These are phyloP conservation scores for Megaleporinus macrocephalus DNA, from an alignment of 2,113 vertebrate species.

Conservation along the genomic window DNA sequence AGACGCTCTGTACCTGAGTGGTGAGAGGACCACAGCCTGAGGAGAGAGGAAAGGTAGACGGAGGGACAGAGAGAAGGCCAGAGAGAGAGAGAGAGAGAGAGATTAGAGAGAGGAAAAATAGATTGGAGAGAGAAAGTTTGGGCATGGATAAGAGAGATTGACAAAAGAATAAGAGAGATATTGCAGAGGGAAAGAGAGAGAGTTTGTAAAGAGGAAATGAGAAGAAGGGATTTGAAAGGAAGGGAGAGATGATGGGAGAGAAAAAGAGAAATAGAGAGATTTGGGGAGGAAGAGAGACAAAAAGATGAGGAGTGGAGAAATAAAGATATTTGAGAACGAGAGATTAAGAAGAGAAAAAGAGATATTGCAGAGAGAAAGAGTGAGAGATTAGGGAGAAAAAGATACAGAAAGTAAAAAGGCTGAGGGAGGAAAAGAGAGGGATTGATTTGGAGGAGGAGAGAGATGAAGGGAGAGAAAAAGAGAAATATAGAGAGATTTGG, in stretches of 20 bases:
- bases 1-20: constrained; percentile 66
- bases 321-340: not conserved
- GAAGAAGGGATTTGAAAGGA: not conserved
- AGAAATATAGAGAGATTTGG: no score
- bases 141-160: not conserved
- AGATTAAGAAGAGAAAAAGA: not conserved
- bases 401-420: no score
- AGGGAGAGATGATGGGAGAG: constrained; percentile 11
- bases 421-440: no score
- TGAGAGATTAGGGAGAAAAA: no score
- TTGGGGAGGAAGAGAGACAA: constrained; percentile 20
- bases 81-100: constrained; percentile 32
- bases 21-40: constrained; percentile 48
- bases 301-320: not conserved
- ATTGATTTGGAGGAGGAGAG: no score
- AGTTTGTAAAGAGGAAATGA: no score
- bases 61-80: constrained; percentile 49
- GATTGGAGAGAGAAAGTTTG: not conserved
- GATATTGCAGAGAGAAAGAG: not conserved
- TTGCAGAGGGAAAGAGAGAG: no score
- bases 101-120: not conserved
- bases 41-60: constrained; percentile 60
- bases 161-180: not conserved
- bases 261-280: not conserved
- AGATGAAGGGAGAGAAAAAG: no score